Conservation (phyloP, 2,797 vertebrate genomes). For the Schizopygopsis pylzovi region DNA sequence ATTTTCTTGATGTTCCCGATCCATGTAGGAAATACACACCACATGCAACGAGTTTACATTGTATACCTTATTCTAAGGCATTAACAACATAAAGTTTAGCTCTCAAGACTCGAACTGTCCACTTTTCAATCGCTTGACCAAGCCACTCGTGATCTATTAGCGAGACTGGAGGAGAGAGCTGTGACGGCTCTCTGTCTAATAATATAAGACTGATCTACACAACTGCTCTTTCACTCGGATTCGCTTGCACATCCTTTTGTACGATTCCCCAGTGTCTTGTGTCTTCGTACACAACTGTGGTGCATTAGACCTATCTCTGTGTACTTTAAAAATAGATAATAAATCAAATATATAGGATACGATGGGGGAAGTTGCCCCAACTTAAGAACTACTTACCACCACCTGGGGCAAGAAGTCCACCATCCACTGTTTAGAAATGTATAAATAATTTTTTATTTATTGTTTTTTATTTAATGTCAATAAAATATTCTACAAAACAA, state of each 20-base stretch:
- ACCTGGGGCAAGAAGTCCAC: background rate
- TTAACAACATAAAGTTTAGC: conserved; percentile 29
- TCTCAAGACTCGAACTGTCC: conserved; percentile 50
- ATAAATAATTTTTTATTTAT: background rate
- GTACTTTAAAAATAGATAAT: background rate
- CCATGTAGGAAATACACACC: background rate
- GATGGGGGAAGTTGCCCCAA: background rate
- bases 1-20: background rate
- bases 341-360: background rate
- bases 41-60: background rate
- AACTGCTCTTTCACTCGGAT: conserved; percentile 4
- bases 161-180: background rate
- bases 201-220: conserved; percentile 37
- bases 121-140: conserved; percentile 43
- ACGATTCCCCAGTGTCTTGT: background rate
- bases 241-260: background rate
- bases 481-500: too few species aligned
- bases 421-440: background rate
- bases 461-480: background rate
- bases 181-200: conserved; percentile 29
- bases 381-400: background rate
- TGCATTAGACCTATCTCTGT: background rate
- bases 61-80: conserved; percentile 33
- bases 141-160: conserved; percentile 48
- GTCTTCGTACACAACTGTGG: conserved; percentile 8